Evolutionary conservation across 2,888 invertebrate genomes (phyloP).

Genomic region (Leptopilina drosophilae): DNA sequence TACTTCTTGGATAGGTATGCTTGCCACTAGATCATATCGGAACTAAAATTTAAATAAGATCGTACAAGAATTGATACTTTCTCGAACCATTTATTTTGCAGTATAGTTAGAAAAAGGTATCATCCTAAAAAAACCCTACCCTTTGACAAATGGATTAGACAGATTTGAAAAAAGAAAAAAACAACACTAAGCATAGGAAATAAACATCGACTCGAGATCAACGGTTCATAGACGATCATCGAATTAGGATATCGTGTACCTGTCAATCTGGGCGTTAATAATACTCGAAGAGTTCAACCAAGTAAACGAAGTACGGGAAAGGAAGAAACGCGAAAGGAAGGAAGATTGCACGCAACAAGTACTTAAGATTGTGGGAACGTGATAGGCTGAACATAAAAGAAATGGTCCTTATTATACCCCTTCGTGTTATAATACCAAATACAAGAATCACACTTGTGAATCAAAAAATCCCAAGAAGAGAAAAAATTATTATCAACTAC

Average conservation of each 20-base stretch:
- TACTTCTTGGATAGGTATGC: no score
- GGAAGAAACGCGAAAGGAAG: constrained; percentile 2
- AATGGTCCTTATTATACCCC: constrained; percentile 32
- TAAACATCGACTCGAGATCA: constrained; percentile 22
- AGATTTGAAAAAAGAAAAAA: background rate
- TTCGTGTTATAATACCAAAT: constrained; percentile 25
- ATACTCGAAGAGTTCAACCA: constrained; percentile 48
- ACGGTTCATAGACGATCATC: constrained; percentile 55
- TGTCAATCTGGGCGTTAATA: constrained; percentile 58
- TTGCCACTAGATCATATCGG: no score
- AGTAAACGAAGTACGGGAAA: background rate
- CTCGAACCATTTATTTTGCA: no score
- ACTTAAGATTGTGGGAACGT: constrained; percentile 39
- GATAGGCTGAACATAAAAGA: constrained; percentile 22
- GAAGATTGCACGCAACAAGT: constrained; percentile 19
- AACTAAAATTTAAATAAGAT: no score
- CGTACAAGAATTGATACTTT: no score
- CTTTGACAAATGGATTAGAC: no score
- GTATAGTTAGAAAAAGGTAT: no score
- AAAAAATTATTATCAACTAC: no score
- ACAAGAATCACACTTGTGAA: background rate
- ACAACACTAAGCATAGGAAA: constrained; percentile 7
- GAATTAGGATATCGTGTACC: constrained; percentile 61
- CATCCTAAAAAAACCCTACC: no score
- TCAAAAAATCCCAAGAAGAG: no score